Percentiles rank a stretch among this genome's conserved stretches.
Conservation (phyloP, 2,113 vertebrate genomes). For the Camelus bactrianus region DNA sequence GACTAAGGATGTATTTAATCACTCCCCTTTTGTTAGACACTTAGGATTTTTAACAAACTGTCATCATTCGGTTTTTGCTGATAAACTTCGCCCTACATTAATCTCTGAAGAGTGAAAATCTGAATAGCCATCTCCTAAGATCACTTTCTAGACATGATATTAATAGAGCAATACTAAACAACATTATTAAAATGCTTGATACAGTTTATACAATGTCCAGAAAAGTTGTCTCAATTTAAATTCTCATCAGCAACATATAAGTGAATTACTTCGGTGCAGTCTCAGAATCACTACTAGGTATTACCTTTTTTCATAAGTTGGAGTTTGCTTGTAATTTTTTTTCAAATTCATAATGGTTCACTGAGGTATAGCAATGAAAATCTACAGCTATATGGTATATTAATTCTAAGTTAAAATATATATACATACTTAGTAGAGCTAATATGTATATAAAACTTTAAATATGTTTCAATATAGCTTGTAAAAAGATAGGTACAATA, state of each 20-base stretch:
- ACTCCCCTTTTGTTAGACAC: background rate
- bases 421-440: background rate
- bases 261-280: background rate
- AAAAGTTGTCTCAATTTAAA: background rate
- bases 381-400: background rate
- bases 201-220: background rate
- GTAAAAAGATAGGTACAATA: background rate
- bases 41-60: constrained; percentile 9
- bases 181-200: background rate
- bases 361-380: background rate
- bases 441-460: constrained; percentile 16
- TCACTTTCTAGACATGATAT: background rate
- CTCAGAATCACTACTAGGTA: background rate
- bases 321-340: background rate
- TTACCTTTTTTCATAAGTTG: background rate
- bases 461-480: background rate
- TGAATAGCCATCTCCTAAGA: background rate
- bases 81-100: background rate
- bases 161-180: background rate
- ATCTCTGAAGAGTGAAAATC: background rate
- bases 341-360: constrained; percentile 1
- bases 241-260: background rate
- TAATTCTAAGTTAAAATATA: background rate
- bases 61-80: background rate
- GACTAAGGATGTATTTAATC: background rate